Evolutionary conservation across 2,888 invertebrate species (phyloP).

Genomic region (Timema podura): DNA sequence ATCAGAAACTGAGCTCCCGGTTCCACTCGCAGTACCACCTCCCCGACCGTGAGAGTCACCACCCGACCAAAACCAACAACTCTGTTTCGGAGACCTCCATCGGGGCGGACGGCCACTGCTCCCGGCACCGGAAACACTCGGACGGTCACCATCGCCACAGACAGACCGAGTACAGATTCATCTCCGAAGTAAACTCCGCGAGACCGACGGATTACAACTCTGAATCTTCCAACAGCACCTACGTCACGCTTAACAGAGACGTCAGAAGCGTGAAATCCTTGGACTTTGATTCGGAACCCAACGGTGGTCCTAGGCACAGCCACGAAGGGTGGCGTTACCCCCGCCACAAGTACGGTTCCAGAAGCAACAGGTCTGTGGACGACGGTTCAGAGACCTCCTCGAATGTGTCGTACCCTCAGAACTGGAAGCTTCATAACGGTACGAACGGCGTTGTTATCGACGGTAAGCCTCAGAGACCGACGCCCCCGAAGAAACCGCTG

Average conservation of each 20-base stretch:
- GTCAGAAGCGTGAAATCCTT: conserved; percentile 65
- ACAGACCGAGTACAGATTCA: conserved; percentile 13
- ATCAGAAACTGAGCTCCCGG: conserved; percentile 6
- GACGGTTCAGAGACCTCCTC: conserved; percentile 57
- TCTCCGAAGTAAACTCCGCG: conserved; percentile 12
- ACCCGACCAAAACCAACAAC: background rate
- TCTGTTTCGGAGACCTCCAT: conserved; percentile 15
- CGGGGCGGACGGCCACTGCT: conserved; percentile 5
- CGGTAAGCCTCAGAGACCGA: conserved; percentile 50
- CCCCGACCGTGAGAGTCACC: background rate
- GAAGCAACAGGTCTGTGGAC: conserved; percentile 44
- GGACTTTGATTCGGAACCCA: conserved; percentile 74
- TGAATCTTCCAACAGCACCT: conserved; percentile 17
- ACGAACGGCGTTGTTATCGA: conserved; percentile 36
- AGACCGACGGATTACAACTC: conserved; percentile 19
- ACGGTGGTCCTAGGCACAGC: conserved; percentile 39
- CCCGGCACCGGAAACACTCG: conserved; percentile 17
- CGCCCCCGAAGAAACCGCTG: conserved; percentile 81
- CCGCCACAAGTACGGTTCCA: conserved; percentile 10
- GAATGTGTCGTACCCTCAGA: conserved; percentile 35
- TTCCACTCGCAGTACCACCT: conserved; percentile 19
- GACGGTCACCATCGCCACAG: conserved; percentile 14
- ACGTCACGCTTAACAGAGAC: conserved; percentile 40
- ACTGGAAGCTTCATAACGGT: conserved; percentile 45
- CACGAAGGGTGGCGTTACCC: conserved; percentile 21